Evolutionary conservation across 2,113 vertebrate species (phyloP).

Genomic region (Burhinus oedicnemus): DNA sequence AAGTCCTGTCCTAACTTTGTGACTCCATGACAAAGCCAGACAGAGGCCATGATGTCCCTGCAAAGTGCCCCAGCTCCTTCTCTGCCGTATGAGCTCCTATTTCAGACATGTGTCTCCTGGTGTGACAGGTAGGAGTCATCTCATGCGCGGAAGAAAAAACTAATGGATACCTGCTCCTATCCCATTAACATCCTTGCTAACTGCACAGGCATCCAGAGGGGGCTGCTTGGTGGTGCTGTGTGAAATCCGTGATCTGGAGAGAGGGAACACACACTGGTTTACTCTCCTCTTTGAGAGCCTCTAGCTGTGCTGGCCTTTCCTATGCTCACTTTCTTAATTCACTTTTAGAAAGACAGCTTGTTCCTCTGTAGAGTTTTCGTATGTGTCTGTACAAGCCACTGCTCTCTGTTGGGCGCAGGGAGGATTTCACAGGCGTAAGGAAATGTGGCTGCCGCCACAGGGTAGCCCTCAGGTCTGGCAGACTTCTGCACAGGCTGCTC

Average conservation of each 20-base stretch:
- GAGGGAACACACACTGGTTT: rapidly evolving
- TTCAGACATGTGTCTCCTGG: background rate
- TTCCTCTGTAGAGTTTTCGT: background rate
- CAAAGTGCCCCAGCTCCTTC: background rate
- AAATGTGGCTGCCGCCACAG: background rate
- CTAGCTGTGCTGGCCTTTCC: background rate
- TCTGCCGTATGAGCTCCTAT: background rate
- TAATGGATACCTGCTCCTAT: rapidly evolving
- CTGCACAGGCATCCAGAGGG: background rate
- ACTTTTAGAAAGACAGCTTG: background rate
- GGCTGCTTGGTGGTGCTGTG: no score
- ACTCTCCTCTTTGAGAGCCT: background rate
- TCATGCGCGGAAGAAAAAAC: background rate
- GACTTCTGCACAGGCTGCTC: background rate
- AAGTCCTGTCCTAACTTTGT: background rate
- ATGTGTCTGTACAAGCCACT: rapidly evolving
- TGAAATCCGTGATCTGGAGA: background rate
- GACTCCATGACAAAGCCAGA: background rate
- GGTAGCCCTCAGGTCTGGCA: background rate
- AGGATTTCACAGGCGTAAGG: background rate
- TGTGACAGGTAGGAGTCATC: background rate
- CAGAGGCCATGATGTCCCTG: background rate
- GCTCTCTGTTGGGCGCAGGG: rapidly evolving
- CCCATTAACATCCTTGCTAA: background rate
- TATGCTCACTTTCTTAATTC: background rate